A percentile compares a stretch with the other conserved stretches of the same genome.
Evolutionary conservation across 2,888 invertebrate genomes (phyloP).

Genomic region (Mantis religiosa): DNA sequence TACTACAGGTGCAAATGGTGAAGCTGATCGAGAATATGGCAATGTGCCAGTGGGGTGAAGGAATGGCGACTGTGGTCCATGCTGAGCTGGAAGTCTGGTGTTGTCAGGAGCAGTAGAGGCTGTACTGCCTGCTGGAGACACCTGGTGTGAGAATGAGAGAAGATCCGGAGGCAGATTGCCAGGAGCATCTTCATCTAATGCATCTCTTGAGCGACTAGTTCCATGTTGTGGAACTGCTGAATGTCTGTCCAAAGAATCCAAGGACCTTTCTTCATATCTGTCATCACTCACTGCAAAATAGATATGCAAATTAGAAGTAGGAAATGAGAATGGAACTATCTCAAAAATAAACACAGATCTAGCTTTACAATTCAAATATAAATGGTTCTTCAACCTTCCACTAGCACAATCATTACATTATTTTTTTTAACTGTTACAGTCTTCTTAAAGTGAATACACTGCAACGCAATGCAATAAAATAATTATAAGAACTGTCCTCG

Average conservation of each 20-base stretch:
- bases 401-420: too few relatives aligned
- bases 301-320: not conserved
- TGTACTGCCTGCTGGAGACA: slow-evolving; percentile 65
- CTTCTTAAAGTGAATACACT: too few relatives aligned
- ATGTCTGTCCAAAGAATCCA: slow-evolving; percentile 26
- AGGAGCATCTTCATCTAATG: not conserved
- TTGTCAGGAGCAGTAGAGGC: slow-evolving; percentile 78
- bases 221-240: slow-evolving; percentile 8
- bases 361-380: too few relatives aligned
- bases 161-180: slow-evolving; percentile 66
- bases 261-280: slow-evolving; percentile 23
- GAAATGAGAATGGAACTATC: too few relatives aligned
- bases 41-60: slow-evolving; percentile 68
- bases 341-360: too few relatives aligned
- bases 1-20: slow-evolving; percentile 54
- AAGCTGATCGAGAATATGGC: slow-evolving; percentile 72
- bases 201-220: not conserved
- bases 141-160: slow-evolving; percentile 65
- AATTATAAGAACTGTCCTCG: too few relatives aligned
- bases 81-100: slow-evolving; percentile 50
- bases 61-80: slow-evolving; percentile 44
- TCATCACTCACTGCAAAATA: slow-evolving; percentile 19
- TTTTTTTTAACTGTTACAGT: too few relatives aligned
- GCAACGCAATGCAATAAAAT: too few relatives aligned
- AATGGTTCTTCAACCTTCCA: too few relatives aligned